Evolutionary conservation across 2,113 vertebrate species (phyloP).

Genomic region (Rhea pennata): DNA sequence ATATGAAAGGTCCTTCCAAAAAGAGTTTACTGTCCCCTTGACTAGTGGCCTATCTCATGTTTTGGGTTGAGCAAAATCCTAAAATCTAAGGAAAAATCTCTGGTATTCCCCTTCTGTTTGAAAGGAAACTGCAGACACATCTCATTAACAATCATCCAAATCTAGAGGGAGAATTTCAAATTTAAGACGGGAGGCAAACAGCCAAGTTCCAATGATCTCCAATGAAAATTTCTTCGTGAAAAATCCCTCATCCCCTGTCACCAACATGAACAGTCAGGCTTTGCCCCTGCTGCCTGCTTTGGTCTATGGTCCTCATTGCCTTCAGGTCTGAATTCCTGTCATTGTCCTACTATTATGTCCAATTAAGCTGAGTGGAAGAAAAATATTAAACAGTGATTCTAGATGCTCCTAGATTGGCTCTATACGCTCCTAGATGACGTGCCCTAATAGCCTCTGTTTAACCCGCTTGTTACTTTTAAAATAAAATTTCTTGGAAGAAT

Average conservation of each 20-base stretch:
- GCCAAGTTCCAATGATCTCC: slow-evolving; percentile 56
- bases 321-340: background rate
- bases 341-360: slow-evolving; percentile 4
- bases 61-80: background rate
- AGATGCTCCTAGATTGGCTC: background rate
- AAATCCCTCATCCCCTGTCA: background rate
- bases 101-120: background rate
- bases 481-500: background rate
- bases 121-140: slow-evolving; percentile 46
- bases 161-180: background rate
- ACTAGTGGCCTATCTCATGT: background rate
- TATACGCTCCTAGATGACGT: background rate
- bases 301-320: background rate
- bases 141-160: slow-evolving; percentile 29
- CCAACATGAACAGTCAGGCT: background rate
- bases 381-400: background rate
- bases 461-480: background rate
- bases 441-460: background rate
- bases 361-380: background rate
- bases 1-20: background rate
- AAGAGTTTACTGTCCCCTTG: background rate
- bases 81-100: slow-evolving; percentile 36
- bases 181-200: slow-evolving; percentile 21
- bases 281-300: background rate
- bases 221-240: background rate